These are phyloP conservation scores for Hypsibius dujardini DNA, from an alignment of 1,140 invertebrate genomes.

Conservation along the genomic window DNA sequence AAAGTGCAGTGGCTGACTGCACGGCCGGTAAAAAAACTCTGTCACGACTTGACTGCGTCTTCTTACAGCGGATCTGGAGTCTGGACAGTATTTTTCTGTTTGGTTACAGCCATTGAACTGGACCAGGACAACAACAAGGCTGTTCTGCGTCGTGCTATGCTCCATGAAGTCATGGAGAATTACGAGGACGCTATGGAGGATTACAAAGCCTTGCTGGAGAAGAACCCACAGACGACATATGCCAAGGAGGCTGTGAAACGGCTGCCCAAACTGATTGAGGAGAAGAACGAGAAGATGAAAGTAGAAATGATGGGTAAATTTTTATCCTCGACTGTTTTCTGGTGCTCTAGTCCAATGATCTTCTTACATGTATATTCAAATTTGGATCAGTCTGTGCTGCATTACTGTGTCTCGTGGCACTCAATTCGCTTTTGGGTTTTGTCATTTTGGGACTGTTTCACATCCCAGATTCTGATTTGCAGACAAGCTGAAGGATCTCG, in stretches of 20 bases:
- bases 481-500: conserved; percentile 80
- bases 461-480: conserved; percentile 27
- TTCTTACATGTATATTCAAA: too few relatives aligned
- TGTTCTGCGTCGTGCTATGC: conserved; percentile 52
- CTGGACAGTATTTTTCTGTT: conserved; percentile 5
- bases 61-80: neutral
- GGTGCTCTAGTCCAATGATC: conserved; percentile 10
- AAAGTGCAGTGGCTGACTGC: conserved; percentile 46
- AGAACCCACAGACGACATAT: conserved; percentile 53
- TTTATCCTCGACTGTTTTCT: conserved; percentile 20
- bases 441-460: conserved; percentile 19
- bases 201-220: conserved; percentile 61
- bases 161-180: conserved; percentile 65
- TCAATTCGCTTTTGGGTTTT: conserved; percentile 18
- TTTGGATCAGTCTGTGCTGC: too few relatives aligned
- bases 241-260: conserved; percentile 46
- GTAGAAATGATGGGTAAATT: conserved; percentile 66
- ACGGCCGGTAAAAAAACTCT: conserved; percentile 24
- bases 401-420: too few relatives aligned
- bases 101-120: conserved; percentile 55
- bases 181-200: conserved; percentile 73
- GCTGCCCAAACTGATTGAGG: conserved; percentile 59
- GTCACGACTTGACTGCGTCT: neutral
- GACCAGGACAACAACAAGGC: conserved; percentile 67
- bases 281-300: conserved; percentile 84